phyloP scores from a whole-genome alignment of 2,888 invertebrate genomes.

The Drosophila lacicola region DNA sequence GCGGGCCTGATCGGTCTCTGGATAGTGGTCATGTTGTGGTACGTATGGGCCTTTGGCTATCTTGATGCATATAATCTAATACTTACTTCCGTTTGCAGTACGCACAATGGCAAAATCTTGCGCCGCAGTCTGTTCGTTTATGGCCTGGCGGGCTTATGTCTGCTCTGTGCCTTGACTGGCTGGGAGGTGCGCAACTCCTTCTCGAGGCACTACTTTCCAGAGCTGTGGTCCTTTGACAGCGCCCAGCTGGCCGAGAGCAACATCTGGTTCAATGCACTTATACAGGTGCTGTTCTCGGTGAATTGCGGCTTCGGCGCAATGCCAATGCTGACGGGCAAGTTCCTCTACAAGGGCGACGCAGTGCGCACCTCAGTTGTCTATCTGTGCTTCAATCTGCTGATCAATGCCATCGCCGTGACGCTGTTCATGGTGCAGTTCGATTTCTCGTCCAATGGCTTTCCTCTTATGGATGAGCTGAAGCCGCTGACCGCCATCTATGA shows the following conservation, averaged over 20 bases:
- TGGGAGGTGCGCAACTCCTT: conserved; percentile 84
- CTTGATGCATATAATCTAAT: neutral
- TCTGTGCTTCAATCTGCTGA: conserved; percentile 84
- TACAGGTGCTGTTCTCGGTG: conserved; percentile 84
- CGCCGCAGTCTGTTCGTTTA: conserved; percentile 83
- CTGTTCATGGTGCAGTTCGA: conserved; percentile 85
- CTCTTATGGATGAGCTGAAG: conserved; percentile 82
- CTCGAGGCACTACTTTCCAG: conserved; percentile 81
- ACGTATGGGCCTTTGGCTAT: conserved; percentile 24
- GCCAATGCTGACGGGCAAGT: conserved; percentile 85
- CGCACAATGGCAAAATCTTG: conserved; percentile 84
- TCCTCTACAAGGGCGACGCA: conserved; percentile 85
- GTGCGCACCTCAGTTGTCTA: conserved; percentile 84
- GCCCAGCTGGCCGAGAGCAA: conserved; percentile 77
- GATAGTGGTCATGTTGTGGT: conserved; percentile 85
- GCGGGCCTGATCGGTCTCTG: conserved; percentile 84
- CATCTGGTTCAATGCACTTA: conserved; percentile 85
- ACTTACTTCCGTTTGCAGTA: conserved; percentile 60
- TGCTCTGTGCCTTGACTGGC: conserved; percentile 82
- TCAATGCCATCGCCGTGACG: conserved; percentile 84
- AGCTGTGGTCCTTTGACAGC: conserved; percentile 81
- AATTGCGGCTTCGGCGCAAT: conserved; percentile 84
- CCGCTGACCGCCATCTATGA: conserved; percentile 84
- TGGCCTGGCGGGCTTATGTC: conserved; percentile 79
- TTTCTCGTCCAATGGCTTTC: conserved; percentile 73